Percentiles rank a stretch among this genome's conserved stretches.
Evolutionary conservation across 1,140 invertebrate species (phyloP).

Genomic region (Drosophila miranda): DNA sequence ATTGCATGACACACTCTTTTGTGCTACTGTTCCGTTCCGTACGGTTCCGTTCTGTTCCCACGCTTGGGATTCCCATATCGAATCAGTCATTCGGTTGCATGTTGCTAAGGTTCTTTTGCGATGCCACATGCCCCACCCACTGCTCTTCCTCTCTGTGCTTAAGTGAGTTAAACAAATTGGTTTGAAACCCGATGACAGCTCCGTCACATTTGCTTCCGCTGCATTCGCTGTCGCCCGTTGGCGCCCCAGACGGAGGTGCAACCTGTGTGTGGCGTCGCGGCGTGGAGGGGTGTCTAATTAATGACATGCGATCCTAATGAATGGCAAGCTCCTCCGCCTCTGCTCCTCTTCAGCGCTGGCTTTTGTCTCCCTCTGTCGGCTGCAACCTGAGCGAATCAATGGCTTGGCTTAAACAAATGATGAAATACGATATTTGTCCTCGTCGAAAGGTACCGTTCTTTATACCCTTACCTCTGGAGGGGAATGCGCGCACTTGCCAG

Average conservation of each 20-base stretch:
- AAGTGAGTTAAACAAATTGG: slow-evolving; percentile 53
- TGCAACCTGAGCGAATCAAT: slow-evolving; percentile 61
- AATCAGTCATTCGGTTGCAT: too few species aligned
- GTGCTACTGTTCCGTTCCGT: too few species aligned
- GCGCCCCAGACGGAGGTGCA: slow-evolving; percentile 20
- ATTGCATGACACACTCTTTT: too few species aligned
- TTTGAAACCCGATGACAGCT: slow-evolving; percentile 63
- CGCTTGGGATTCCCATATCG: neutral
- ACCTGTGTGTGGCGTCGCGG: slow-evolving; percentile 46
- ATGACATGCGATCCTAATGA: slow-evolving; percentile 70
- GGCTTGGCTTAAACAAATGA: slow-evolving; percentile 61
- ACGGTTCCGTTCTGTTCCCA: neutral
- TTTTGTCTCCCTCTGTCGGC: slow-evolving; percentile 1
- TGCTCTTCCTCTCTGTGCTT: slow-evolving; percentile 2
- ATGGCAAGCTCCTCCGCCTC: slow-evolving; percentile 43
- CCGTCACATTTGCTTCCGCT: slow-evolving; percentile 52
- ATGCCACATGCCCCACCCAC: too few species aligned
- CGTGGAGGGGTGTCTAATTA: slow-evolving; percentile 41
- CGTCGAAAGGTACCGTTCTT: slow-evolving; percentile 6
- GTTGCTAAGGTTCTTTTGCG: too few species aligned
- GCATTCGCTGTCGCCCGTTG: slow-evolving; percentile 24
- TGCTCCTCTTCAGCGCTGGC: neutral
- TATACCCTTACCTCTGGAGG: too few species aligned
- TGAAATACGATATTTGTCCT: slow-evolving; percentile 65
- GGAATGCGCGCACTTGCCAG: neutral